Evolutionary conservation across 1,140 invertebrate genomes (phyloP).

Genomic region (Caenorhabditis briggsae): DNA sequence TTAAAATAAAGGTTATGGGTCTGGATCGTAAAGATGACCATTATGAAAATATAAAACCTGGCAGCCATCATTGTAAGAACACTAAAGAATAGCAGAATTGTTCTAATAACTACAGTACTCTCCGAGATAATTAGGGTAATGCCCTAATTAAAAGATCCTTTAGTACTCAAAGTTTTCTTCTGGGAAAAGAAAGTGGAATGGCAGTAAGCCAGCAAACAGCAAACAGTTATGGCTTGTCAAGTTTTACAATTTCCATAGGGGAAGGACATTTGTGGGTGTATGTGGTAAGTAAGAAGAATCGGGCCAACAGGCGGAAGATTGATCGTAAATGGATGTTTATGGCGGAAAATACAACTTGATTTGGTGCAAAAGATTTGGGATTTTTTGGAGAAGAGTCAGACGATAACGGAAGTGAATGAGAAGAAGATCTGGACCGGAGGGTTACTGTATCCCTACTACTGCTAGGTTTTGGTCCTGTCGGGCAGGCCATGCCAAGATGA

Average conservation of each 20-base stretch:
- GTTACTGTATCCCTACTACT: no score
- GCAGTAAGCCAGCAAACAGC: no score
- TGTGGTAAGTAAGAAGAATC: constrained; percentile 7
- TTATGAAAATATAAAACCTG: no score
- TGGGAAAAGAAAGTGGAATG: background rate
- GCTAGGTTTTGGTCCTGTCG: background rate
- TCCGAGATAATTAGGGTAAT: no score
- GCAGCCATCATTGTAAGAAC: no score
- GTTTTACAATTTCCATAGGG: constrained; percentile 1
- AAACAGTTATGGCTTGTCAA: constrained; percentile 42
- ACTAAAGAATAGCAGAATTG: no score
- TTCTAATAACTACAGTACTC: no score
- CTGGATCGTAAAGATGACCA: no score
- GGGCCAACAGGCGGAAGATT: background rate
- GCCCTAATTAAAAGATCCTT: no score
- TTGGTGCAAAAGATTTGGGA: background rate
- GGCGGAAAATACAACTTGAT: background rate
- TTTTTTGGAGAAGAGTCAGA: background rate
- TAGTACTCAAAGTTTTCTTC: background rate
- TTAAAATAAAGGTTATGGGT: no score
- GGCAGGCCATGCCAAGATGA: background rate
- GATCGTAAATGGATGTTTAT: constrained; percentile 39
- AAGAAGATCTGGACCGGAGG: no score
- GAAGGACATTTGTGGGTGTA: background rate
- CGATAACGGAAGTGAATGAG: no score